Percentiles rank a stretch among this genome's conserved stretches.
Evolutionary conservation across 2,113 vertebrate genomes (phyloP).

Genomic region (Todiramphus chloris): DNA sequence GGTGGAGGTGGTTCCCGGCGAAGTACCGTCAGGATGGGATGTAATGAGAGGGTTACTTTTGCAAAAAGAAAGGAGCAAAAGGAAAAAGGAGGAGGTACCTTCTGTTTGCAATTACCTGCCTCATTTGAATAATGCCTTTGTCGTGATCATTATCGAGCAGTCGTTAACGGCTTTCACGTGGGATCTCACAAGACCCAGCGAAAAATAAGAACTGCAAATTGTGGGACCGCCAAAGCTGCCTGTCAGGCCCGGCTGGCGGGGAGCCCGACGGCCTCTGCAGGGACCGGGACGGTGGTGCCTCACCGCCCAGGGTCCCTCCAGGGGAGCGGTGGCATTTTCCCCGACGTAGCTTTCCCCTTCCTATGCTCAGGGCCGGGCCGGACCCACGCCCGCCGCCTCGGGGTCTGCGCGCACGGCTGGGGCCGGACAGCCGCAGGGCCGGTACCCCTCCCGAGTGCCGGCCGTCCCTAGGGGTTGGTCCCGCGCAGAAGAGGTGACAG

Average conservation of each 20-base stretch:
- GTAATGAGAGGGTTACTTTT: background rate
- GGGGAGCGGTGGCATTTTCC: background rate
- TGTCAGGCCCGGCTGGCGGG: background rate
- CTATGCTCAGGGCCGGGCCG: too few species aligned
- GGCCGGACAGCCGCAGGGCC: background rate
- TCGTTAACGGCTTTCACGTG: conserved; percentile 72
- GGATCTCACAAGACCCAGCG: conserved; percentile 48
- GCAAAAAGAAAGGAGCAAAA: background rate
- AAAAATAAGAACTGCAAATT: background rate
- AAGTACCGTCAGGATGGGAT: background rate
- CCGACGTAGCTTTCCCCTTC: background rate
- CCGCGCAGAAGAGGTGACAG: background rate
- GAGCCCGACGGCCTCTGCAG: background rate
- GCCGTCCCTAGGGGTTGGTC: background rate
- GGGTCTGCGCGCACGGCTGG: background rate
- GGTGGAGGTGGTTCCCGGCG: background rate
- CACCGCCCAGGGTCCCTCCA: background rate
- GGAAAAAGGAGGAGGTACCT: background rate
- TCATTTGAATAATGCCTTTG: conserved; percentile 80
- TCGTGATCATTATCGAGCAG: conserved; percentile 70
- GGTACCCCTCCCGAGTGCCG: background rate
- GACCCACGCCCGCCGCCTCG: background rate
- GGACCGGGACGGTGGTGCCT: too few species aligned
- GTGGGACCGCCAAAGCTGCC: background rate
- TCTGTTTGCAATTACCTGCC: conserved; percentile 79